phyloP scores from a whole-genome alignment of 1,140 invertebrate genomes.

The Thaumatotibia leucotreta region DNA sequence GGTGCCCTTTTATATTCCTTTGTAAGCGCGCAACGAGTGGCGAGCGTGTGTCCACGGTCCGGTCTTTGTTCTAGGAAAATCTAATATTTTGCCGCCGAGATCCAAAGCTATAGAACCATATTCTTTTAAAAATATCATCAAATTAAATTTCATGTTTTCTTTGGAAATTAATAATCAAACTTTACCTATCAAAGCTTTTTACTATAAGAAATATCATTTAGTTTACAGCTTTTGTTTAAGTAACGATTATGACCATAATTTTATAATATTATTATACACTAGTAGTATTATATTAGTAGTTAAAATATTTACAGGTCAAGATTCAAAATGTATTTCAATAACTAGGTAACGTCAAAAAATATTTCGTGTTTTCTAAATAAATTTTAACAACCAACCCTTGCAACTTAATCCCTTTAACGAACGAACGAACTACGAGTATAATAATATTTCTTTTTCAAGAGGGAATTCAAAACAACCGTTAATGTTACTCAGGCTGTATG shows the following conservation, averaged over 20 bases:
- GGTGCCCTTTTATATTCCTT: not conserved
- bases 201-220: no score
- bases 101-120: not conserved
- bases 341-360: not conserved
- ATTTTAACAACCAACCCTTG: conserved; percentile 28
- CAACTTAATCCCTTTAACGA: conserved; percentile 23
- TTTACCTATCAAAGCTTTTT: no score
- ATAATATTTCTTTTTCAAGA: conserved; percentile 41
- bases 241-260: no score
- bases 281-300: no score
- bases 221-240: no score
- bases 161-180: no score
- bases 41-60: conserved; percentile 22
- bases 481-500: conserved; percentile 51
- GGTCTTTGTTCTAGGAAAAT: conserved; percentile 25
- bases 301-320: no score
- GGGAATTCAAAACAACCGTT: conserved; percentile 52
- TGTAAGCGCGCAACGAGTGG: conserved; percentile 10
- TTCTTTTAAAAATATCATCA: not conserved
- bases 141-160: not conserved
- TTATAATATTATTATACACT: no score
- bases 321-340: no score
- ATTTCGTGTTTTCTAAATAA: not conserved
- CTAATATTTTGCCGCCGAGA: conserved; percentile 18
- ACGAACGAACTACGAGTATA: conserved; percentile 8